A percentile compares a stretch with the other conserved stretches of the same genome.
phyloP scores from a whole-genome alignment of 2,797 vertebrate genomes.

The Potorous gilbertii region DNA sequence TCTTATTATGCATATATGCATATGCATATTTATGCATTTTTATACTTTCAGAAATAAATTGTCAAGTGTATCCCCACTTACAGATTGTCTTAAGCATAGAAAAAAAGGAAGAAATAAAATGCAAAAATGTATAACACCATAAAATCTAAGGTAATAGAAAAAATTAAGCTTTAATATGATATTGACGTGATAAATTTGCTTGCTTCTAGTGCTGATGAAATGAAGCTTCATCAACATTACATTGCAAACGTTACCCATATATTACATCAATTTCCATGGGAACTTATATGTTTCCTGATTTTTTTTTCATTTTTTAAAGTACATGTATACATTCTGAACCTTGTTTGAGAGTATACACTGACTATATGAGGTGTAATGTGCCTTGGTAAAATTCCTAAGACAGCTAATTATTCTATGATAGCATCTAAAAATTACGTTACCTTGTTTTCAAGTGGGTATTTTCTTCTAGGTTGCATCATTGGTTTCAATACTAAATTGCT shows the following conservation, averaged over 20 bases:
- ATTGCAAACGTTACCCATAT: background rate
- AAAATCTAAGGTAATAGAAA: background rate
- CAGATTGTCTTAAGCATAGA: background rate
- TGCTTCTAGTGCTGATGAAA: background rate
- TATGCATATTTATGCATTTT: background rate
- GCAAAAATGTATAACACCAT: background rate
- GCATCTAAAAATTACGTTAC: background rate
- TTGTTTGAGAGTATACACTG: background rate
- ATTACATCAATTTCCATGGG: background rate
- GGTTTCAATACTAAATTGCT: constrained; percentile 41
- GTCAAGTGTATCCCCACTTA: background rate
- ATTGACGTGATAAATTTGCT: background rate
- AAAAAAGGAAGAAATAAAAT: background rate
- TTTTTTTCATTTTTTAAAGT: background rate
- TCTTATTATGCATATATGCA: background rate
- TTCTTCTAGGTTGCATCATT: constrained; percentile 9
- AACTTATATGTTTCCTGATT: background rate
- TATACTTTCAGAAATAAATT: background rate
- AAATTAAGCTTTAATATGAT: background rate
- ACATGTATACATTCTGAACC: background rate
- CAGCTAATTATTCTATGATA: too few species aligned
- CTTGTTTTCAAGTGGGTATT: background rate
- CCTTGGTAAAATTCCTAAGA: background rate
- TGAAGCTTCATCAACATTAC: background rate
- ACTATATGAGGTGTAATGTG: background rate